These are phyloP conservation scores for Solenodon paradoxus DNA, from an alignment of 2,113 vertebrate species.

Conservation along the genomic window DNA sequence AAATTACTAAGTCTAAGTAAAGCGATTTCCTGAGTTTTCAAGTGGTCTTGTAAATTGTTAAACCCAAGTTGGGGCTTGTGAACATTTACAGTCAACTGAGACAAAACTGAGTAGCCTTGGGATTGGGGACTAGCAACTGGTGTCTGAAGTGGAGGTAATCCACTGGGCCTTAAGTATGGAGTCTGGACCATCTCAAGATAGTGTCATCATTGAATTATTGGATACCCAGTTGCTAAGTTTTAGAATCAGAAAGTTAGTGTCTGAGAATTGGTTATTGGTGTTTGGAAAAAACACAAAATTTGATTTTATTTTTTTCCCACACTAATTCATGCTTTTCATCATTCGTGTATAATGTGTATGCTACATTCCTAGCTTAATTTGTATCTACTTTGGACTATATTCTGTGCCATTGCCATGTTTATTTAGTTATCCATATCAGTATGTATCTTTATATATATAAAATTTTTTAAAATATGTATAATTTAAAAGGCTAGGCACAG, in stretches of 20 bases:
- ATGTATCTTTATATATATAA: too few species aligned
- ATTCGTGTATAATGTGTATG: not conserved
- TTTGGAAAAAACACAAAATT: not conserved
- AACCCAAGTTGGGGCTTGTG: not conserved
- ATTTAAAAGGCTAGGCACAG: too few species aligned
- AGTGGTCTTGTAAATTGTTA: not conserved
- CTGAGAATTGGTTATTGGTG: not conserved
- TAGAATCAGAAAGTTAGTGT: not conserved
- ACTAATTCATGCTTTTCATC: not conserved
- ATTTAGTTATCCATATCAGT: too few species aligned
- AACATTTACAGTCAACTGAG: not conserved
- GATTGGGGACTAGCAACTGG: not conserved
- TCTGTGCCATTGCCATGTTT: not conserved
- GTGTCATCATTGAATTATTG: not conserved
- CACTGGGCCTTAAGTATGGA: not conserved
- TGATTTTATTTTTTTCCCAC: not conserved
- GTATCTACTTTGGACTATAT: not conserved
- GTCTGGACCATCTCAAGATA: not conserved
- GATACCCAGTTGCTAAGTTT: not conserved
- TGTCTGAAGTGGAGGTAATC: not conserved
- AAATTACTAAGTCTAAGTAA: not conserved
- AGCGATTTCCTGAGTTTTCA: not conserved
- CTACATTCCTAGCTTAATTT: not conserved
- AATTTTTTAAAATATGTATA: too few species aligned
- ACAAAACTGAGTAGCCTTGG: not conserved